Percentiles rank a stretch among this genome's conserved stretches.
phyloP scores from a whole-genome alignment of 2,797 vertebrate species.

The Cuculus canorus region DNA sequence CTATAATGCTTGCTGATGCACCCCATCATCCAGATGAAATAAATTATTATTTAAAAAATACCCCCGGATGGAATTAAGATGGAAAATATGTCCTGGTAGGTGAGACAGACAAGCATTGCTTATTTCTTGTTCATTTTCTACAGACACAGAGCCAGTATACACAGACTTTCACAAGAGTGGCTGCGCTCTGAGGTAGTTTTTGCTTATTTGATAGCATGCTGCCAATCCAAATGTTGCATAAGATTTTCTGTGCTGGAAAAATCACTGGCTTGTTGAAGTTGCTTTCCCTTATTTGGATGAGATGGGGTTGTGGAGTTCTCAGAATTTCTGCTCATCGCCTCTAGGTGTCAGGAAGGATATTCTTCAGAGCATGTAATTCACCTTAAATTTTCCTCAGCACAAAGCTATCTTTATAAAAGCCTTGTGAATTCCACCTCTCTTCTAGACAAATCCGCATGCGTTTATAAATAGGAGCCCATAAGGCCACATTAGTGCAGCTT shows the following conservation, averaged over 20 bases:
- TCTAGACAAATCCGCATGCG: background rate
- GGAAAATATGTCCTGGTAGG: background rate
- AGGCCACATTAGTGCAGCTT: background rate
- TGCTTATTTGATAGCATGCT: background rate
- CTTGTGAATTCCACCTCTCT: background rate
- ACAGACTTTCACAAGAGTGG: background rate
- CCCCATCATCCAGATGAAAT: background rate
- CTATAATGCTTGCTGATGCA: background rate
- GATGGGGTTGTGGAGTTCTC: background rate
- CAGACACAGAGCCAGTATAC: background rate
- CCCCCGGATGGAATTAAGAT: background rate
- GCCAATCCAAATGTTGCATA: background rate
- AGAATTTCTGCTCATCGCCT: background rate
- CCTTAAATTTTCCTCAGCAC: background rate
- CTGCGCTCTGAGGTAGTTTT: background rate
- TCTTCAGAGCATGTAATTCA: background rate
- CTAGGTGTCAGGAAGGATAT: conserved; percentile 49
- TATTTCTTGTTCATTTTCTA: background rate
- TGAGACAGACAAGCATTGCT: background rate
- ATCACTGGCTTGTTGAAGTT: background rate
- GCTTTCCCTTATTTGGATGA: background rate
- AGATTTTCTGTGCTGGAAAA: background rate
- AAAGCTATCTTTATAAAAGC: background rate
- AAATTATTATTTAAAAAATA: background rate
- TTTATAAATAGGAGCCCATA: background rate